These are phyloP conservation scores for Odontocolon sp. DNA, from an alignment of 2,888 invertebrate genomes.

Conservation along the genomic window DNA sequence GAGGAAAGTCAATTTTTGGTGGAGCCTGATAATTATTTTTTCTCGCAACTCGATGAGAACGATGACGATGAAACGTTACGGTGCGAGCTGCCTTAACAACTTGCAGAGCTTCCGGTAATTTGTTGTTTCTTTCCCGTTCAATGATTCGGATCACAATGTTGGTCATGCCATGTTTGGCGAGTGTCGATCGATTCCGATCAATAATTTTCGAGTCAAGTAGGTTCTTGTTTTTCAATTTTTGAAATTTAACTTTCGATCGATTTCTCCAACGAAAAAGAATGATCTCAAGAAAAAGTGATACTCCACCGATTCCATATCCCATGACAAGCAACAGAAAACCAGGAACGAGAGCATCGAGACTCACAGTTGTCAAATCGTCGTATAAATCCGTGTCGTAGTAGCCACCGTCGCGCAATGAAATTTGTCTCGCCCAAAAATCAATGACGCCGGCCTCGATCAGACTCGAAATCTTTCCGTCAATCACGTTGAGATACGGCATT, in stretches of 20 bases:
- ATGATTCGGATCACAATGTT: no score
- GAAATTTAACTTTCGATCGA: background rate
- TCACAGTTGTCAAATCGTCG: constrained; percentile 44
- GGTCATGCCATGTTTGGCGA: no score
- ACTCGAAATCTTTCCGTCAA: constrained; percentile 65
- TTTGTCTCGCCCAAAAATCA: constrained; percentile 54
- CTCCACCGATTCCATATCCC: constrained; percentile 60
- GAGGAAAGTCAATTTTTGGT: no score
- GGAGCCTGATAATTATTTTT: no score
- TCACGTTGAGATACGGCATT: constrained; percentile 65
- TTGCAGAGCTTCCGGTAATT: constrained; percentile 1
- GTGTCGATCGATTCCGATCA: no score
- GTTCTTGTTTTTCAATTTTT: no score
- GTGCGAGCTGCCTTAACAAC: no score
- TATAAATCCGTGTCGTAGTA: constrained; percentile 14
- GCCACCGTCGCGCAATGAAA: background rate
- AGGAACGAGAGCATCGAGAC: constrained; percentile 64
- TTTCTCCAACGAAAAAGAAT: constrained; percentile 50
- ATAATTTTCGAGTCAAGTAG: no score
- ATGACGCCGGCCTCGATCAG: constrained; percentile 68
- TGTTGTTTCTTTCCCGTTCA: no score
- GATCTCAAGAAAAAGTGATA: constrained; percentile 64
- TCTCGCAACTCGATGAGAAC: no score
- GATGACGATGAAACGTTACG: no score
- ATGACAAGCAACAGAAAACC: constrained; percentile 68